phyloP scores from a whole-genome alignment of 2,797 vertebrate species.

The Myiotriccus ornatus region DNA sequence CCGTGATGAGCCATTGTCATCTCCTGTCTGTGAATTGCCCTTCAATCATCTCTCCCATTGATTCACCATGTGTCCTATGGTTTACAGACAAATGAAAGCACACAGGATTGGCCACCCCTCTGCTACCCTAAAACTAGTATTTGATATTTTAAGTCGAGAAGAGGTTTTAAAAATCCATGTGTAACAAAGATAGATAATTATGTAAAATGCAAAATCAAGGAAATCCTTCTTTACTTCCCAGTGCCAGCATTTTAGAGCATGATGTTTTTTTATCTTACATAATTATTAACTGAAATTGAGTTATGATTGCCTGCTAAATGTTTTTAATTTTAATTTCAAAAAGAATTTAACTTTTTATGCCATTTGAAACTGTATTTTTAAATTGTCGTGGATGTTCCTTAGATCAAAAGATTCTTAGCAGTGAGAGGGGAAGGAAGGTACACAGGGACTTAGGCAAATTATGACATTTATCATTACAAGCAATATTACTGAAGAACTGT shows the following conservation, averaged over 20 bases:
- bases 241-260: neutral
- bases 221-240: neutral
- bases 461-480: neutral
- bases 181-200: slow-evolving; percentile 26
- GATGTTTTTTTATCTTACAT: slow-evolving; percentile 5
- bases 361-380: neutral
- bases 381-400: neutral
- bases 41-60: slow-evolving; percentile 60
- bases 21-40: slow-evolving; percentile 13
- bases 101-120: neutral
- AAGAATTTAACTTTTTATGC: neutral
- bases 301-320: slow-evolving; percentile 26
- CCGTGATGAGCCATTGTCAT: slow-evolving; percentile 54
- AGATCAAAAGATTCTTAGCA: neutral
- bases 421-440: neutral
- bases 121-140: slow-evolving; percentile 4
- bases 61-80: slow-evolving; percentile 45
- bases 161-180: slow-evolving; percentile 7
- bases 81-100: slow-evolving; percentile 16
- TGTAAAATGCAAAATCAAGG: slow-evolving; percentile 10
- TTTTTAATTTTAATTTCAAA: slow-evolving; percentile 34
- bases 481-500: neutral
- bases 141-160: slow-evolving; percentile 18
- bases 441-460: neutral
- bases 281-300: slow-evolving; percentile 29